phyloP scores from a whole-genome alignment of 2,888 invertebrate genomes.

The Synanthedon formicaeformis region DNA sequence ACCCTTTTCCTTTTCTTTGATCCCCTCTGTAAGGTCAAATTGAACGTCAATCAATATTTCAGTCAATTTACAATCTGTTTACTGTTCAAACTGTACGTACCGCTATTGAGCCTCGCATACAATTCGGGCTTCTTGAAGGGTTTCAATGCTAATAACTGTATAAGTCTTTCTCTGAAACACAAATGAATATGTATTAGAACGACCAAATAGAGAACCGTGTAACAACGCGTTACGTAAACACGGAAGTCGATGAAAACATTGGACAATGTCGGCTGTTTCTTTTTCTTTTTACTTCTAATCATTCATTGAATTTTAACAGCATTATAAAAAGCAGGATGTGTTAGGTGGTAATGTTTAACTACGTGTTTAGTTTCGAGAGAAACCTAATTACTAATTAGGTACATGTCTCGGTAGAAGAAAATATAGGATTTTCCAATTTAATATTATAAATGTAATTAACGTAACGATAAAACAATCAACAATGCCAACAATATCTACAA shows the following conservation, averaged over 20 bases:
- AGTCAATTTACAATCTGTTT: neutral
- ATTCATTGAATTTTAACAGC: too few relatives aligned
- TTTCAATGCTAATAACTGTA: slow-evolving; percentile 92
- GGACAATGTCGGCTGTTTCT: neutral
- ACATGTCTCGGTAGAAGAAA: too few relatives aligned
- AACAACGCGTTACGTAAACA: neutral
- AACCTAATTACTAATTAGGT: too few relatives aligned
- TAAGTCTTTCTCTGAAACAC: slow-evolving; percentile 87
- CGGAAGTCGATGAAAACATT: neutral
- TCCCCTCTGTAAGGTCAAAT: slow-evolving; percentile 77
- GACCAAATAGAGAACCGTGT: neutral
- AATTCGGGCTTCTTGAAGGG: slow-evolving; percentile 95
- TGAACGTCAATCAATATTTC: neutral
- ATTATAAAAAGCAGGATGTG: too few relatives aligned
- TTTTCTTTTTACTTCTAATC: slow-evolving; percentile 2
- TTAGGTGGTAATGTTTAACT: too few relatives aligned
- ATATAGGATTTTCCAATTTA: too few relatives aligned
- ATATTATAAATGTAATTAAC: too few relatives aligned
- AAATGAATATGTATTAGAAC: slow-evolving; percentile 17
- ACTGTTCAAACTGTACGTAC: slow-evolving; percentile 59
- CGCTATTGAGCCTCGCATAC: slow-evolving; percentile 82
- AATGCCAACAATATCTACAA: too few relatives aligned
- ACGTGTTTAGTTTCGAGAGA: too few relatives aligned
- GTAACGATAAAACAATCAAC: too few relatives aligned
- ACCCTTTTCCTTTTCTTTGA: slow-evolving; percentile 84